Evolutionary conservation across 2,888 invertebrate species (phyloP), one percentile per base, ranked within the genome.

Genomic region (Seladonia tumulorum): DNA sequence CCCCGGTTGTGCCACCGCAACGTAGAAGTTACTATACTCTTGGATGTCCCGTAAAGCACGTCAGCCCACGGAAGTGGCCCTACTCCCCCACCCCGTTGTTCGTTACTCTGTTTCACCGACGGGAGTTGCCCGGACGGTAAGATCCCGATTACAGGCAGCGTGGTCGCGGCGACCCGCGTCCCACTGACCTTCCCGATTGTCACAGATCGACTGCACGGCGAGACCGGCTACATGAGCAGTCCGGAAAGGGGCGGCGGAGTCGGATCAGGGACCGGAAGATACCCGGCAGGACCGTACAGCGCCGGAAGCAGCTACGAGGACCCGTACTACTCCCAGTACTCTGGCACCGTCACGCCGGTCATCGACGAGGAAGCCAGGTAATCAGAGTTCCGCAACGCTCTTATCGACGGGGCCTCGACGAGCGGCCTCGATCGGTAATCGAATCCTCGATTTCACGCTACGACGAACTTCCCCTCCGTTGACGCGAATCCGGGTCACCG

Each of bases 311-410:
- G 97, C 22, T 98, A 98, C 92, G 98, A 98, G 93, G 98, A 98
- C 93, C 98, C 98, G 0, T 98, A 98, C 95, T 98, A 98, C 93
- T 97, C 97, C 76, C 98, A 98, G 93, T 98, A 97, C 94, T 96
- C 97, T 10, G 97, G 97, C 10, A 97, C 97, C 10, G 98, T 98
- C 86, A 98, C 98, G 12, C 98, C 99, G 7, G 97, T 98, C 82
- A 98, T 99, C 90, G 99, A 99, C 93, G 98, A 98, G 94, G 98
- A 99, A 95, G 96, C 98, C 84, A 97, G 97, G 97, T 97, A 95
- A 95, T 93, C 74, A 47, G 87, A 74, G 83, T 80, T 85, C 25
- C 75, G 18, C 60, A 74, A 42, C n/a, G 39, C 5, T 22, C 35
- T 70, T 42, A 70, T 70, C 70, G n/a, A 42, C 70, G n/a, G 70